Evolutionary conservation across 2,888 invertebrate species (phyloP).

Genomic region (Leptura quadrifasciata): DNA sequence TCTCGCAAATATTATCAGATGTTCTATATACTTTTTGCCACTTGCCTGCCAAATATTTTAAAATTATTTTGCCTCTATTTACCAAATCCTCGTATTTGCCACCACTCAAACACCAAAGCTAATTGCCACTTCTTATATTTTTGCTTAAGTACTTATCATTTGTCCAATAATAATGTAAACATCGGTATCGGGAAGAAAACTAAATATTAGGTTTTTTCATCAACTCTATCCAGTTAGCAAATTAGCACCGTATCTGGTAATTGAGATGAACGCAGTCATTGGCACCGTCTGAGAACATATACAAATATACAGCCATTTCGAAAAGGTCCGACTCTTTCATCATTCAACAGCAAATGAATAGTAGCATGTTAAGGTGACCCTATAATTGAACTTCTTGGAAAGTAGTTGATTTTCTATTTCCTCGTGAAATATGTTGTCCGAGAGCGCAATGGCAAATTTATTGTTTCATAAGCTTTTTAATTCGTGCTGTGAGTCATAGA

Average conservation of each 20-base stretch:
- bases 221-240: neutral
- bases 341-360: neutral
- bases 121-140: neutral
- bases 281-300: neutral
- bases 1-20: too few relatives aligned
- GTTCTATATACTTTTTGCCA: too few relatives aligned
- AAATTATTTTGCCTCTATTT: too few relatives aligned
- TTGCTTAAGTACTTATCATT: neutral
- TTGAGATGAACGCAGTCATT: neutral
- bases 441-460: neutral
- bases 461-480: neutral
- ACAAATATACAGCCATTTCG: neutral
- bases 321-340: neutral
- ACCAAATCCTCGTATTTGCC: too few relatives aligned
- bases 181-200: neutral
- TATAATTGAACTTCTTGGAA: neutral
- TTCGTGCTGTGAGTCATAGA: constrained; percentile 11
- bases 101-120: too few relatives aligned
- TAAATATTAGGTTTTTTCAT: neutral
- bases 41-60: too few relatives aligned
- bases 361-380: neutral
- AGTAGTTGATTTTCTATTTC: neutral
- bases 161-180: neutral
- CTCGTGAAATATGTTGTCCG: neutral
- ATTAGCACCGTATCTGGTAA: neutral